These are phyloP conservation scores for Apogon hyalosoma DNA, from an alignment of 2,797 vertebrate genomes.

Conservation along the genomic window DNA sequence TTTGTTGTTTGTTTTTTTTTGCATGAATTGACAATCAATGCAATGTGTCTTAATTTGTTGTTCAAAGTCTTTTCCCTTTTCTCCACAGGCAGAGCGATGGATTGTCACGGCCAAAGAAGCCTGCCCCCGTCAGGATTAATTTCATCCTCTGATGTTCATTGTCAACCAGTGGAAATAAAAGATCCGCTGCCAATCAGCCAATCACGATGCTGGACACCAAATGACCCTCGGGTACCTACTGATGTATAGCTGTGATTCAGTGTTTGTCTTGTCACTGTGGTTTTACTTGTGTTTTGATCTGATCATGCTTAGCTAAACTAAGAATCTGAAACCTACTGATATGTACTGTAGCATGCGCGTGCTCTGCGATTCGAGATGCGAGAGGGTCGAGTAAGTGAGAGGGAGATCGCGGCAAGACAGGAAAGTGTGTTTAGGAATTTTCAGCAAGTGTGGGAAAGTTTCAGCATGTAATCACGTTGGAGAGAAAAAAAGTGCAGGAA, in stretches of 20 bases:
- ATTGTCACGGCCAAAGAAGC: constrained; percentile 68
- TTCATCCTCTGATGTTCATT: constrained; percentile 14
- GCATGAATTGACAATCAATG: no score
- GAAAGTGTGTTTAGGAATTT: constrained; percentile 12
- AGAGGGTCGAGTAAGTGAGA: constrained; percentile 59
- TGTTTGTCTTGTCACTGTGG: constrained; percentile 70
- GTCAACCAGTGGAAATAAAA: constrained; percentile 39
- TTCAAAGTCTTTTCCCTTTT: neutral
- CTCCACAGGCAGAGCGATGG: constrained; percentile 58
- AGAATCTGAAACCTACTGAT: constrained; percentile 72
- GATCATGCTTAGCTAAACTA: constrained; percentile 58
- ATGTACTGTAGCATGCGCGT: constrained; percentile 69
- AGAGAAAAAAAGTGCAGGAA: neutral
- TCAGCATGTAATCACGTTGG: constrained; percentile 23
- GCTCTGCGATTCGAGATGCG: constrained; percentile 25
- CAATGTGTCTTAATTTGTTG: no score
- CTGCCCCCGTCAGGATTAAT: constrained; percentile 31
- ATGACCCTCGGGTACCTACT: constrained; percentile 63
- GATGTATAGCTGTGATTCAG: constrained; percentile 77
- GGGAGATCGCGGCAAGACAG: constrained; percentile 12
- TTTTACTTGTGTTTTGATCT: constrained; percentile 63
- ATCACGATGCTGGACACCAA: constrained; percentile 81
- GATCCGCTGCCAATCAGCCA: constrained; percentile 68
- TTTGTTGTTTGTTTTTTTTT: no score
- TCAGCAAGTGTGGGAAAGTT: constrained; percentile 32